Evolutionary conservation across 92 coral and sea anemone genomes (phyloP), one percentile per base, ranked within the genome.

Genomic region (Paramuricea clavata): DNA sequence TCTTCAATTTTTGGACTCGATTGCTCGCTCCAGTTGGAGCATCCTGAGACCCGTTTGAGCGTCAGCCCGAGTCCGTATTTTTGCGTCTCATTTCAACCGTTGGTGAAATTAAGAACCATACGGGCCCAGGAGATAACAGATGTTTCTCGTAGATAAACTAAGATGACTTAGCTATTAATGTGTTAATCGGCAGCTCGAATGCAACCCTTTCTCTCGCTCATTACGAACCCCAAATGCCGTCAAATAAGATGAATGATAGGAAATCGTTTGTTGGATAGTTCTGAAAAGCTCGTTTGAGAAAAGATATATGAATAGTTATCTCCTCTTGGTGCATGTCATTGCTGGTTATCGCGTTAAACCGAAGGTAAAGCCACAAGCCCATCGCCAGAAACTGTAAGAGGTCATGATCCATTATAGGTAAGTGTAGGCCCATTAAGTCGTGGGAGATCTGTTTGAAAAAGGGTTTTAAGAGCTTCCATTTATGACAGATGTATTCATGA

Each of bases 231-330:
- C 19, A 65, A 65, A 65, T 0, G 72, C 36, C 36, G 36, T 65
- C 72, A 74, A 49, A 74, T 2, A 74, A 74, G 61, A 74, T 74
- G 34, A 74, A 44, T 41, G 81, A 74, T 43, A 74, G 81, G 81
- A 74, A 41, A 44, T 44, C 15, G 36, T 49, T 74, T 49, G 10
- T 54, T 41, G 39, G 73, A 30, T 67, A 67, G 35, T 35, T 67
- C 35, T 30, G 27, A 35, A 35, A 2, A 70, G 49, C 27, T 70
- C 49, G 49, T 70, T 70, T 35, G 26, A 22, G 19, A 39, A 25
- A 70, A 70, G 70, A 62, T 62, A 62, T 62, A 62, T 62, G 70
- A 62, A 62, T 30, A 30, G 19, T 26, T 26, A 10, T 23, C 70
- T 30, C 34, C 1, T 26, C 36, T 62, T 10, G 62, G 36, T 30